phyloP scores from a whole-genome alignment of 2,888 invertebrate genomes.

The Tolmerus cingulatus region DNA sequence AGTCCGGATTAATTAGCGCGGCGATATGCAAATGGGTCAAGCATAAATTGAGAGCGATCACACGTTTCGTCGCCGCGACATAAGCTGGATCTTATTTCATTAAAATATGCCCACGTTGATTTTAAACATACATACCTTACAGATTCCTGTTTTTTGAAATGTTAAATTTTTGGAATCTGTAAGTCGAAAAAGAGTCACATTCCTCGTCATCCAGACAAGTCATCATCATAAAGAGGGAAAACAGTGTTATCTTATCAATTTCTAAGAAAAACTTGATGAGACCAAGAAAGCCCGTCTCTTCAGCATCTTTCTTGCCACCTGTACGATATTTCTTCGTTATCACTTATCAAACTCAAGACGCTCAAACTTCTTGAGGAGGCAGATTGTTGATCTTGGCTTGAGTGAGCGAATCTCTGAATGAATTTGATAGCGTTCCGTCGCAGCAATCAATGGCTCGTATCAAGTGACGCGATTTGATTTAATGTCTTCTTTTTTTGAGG shows the following conservation, averaged over 20 bases:
- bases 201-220: not conserved
- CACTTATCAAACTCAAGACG: not conserved
- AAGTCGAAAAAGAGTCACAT: not conserved
- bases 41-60: conserved; percentile 12
- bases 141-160: not conserved
- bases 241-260: not conserved
- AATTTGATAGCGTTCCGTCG: not conserved
- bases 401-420: not conserved
- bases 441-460: not conserved
- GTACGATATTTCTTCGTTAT: not conserved
- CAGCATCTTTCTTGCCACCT: not conserved
- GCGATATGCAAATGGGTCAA: conserved; percentile 9
- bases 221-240: not conserved
- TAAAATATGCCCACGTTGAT: not conserved
- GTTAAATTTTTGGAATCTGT: not conserved
- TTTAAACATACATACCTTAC: not conserved
- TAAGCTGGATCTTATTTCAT: not conserved
- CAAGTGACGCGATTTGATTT: not conserved
- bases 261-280: not conserved
- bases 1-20: not conserved
- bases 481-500: not conserved
- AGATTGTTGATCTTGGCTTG: not conserved
- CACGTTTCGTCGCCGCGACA: not conserved
- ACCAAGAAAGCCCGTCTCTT: not conserved
- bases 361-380: not conserved